Evolutionary conservation across 2,888 invertebrate species (phyloP).

Genomic region (Chouioia cunea): DNA sequence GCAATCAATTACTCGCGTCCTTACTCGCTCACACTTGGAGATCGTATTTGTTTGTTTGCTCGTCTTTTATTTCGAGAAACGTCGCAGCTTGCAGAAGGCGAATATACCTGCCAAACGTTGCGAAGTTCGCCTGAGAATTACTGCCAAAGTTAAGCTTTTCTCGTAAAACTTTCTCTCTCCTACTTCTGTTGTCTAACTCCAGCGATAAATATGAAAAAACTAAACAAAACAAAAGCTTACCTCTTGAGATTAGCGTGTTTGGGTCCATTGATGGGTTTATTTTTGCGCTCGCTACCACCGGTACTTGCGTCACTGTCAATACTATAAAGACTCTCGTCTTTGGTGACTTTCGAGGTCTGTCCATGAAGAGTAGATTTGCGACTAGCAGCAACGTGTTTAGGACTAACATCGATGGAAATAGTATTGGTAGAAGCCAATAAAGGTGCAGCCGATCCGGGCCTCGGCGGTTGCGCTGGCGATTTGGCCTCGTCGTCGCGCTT

Average conservation of each 20-base stretch:
- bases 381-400: slow-evolving; percentile 65
- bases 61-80: no score
- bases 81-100: no score
- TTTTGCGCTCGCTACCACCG: slow-evolving; percentile 75
- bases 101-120: no score
- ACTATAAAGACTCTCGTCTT: slow-evolving; percentile 81
- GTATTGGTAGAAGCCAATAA: slow-evolving; percentile 46
- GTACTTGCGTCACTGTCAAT: slow-evolving; percentile 78
- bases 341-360: slow-evolving; percentile 59
- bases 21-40: no score
- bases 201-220: no score
- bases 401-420: slow-evolving; percentile 56
- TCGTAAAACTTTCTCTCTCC: no score
- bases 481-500: slow-evolving; percentile 48
- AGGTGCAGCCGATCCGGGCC: slow-evolving; percentile 44
- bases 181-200: no score
- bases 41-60: no score
- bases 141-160: no score
- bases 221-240: slow-evolving; percentile 67
- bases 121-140: no score
- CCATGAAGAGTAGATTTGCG: slow-evolving; percentile 54
- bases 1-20: no score
- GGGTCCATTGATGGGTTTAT: slow-evolving; percentile 77
- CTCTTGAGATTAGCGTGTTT: slow-evolving; percentile 81
- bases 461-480: slow-evolving; percentile 4